Evolutionary conservation across 2,797 vertebrate genomes (phyloP).

Genomic region (Pangasius macronema): DNA sequence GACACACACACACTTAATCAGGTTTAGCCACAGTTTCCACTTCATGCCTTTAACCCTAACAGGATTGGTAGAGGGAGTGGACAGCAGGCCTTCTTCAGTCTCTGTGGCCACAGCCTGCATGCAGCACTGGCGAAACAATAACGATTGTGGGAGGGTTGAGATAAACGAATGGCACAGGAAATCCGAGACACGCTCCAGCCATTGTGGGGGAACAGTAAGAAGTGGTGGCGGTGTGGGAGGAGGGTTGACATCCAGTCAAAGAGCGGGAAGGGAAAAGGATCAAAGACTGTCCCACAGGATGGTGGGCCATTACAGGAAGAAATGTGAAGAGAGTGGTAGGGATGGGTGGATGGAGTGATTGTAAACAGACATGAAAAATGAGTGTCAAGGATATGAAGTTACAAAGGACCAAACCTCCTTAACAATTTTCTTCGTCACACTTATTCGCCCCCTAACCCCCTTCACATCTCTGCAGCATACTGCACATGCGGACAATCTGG

Average conservation of each 20-base stretch:
- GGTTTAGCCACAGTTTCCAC: conserved; percentile 66
- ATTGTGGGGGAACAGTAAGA: conserved; percentile 42
- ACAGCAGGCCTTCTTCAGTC: conserved; percentile 59
- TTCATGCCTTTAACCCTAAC: conserved; percentile 75
- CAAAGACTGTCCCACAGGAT: conserved; percentile 45
- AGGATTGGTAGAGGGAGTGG: conserved; percentile 68
- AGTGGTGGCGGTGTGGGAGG: conserved; percentile 40
- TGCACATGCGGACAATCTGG: background rate
- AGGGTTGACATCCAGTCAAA: conserved; percentile 43
- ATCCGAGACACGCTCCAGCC: conserved; percentile 44
- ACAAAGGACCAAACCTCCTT: conserved; percentile 18
- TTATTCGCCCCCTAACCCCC: background rate
- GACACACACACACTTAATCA: conserved; percentile 58
- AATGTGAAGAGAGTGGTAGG: conserved; percentile 19
- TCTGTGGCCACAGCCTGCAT: conserved; percentile 33
- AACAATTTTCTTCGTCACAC: background rate
- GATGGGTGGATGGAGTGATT: conserved; percentile 25
- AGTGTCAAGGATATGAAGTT: conserved; percentile 31
- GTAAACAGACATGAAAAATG: conserved; percentile 25
- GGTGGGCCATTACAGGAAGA: conserved; percentile 47
- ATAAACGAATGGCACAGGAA: conserved; percentile 46
- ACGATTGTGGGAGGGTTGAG: conserved; percentile 12
- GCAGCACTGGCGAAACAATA: conserved; percentile 30
- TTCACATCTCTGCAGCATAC: background rate
- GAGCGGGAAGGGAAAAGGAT: conserved; percentile 33